A percentile compares a stretch with the other conserved stretches of the same genome.
phyloP scores from a whole-genome alignment of 2,113 vertebrate species.

The Myrmecobius fasciatus region DNA sequence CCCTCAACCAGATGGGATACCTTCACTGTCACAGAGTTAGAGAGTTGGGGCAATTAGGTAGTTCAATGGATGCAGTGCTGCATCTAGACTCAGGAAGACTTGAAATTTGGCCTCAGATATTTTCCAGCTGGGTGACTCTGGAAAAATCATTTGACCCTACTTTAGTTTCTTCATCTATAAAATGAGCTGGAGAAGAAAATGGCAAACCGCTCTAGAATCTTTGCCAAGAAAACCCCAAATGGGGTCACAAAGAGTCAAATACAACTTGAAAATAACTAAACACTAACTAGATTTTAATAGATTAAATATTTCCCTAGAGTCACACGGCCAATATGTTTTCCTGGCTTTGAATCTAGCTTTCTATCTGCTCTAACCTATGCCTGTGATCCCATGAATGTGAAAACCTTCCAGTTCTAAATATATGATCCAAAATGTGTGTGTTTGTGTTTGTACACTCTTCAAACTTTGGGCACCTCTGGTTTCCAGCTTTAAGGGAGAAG shows the following conservation, averaged over 20 bases:
- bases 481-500: neutral
- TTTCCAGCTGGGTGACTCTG: neutral
- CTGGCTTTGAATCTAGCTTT: neutral
- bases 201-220: neutral
- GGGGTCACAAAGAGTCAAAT: neutral
- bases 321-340: neutral
- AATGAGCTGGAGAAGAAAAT: too few species aligned
- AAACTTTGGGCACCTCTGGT: neutral
- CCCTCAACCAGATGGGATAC: neutral
- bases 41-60: neutral
- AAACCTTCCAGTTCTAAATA: neutral
- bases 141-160: neutral
- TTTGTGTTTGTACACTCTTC: neutral
- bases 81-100: neutral
- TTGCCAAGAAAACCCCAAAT: neutral
- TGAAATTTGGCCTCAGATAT: neutral
- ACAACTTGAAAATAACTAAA: neutral
- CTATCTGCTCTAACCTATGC: neutral
- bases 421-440: neutral
- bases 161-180: neutral
- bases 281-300: neutral
- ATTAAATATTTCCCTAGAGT: neutral
- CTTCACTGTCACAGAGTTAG: neutral
- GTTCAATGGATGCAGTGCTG: neutral
- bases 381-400: neutral